These are phyloP conservation scores for Manis crassicaudata DNA, from an alignment of 2,797 vertebrate genomes.

Conservation along the genomic window DNA sequence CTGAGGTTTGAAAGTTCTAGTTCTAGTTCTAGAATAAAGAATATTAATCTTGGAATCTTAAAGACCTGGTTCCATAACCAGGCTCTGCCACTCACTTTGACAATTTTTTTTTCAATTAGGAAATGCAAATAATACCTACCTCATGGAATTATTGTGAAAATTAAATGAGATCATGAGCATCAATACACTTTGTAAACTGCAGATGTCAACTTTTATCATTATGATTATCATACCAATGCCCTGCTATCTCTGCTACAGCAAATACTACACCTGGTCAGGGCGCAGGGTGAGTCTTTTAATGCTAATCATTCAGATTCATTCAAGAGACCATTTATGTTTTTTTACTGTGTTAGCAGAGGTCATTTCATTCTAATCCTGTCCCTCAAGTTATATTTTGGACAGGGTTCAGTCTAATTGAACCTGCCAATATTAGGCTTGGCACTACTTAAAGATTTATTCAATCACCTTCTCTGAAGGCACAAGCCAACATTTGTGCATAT, in stretches of 20 bases:
- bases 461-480: conserved; percentile 62
- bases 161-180: conserved; percentile 51
- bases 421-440: conserved; percentile 78
- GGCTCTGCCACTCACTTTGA: not conserved
- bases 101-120: not conserved
- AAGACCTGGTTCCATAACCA: not conserved
- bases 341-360: conserved; percentile 79
- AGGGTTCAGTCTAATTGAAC: conserved; percentile 73
- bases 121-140: conserved; percentile 44
- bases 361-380: conserved; percentile 79
- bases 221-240: conserved; percentile 25
- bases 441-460: conserved; percentile 77
- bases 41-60: conserved; percentile 22
- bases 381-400: conserved; percentile 83
- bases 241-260: not conserved
- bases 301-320: conserved; percentile 69
- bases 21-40: not conserved
- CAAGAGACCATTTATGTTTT: conserved; percentile 78
- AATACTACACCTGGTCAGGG: not conserved
- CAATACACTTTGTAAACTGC: conserved; percentile 26
- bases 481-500: conserved; percentile 60
- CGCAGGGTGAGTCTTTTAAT: conserved; percentile 74
- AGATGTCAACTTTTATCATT: conserved; percentile 42
- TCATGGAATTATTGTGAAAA: conserved; percentile 42
- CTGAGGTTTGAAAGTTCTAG: not conserved